Conservation (phyloP, 2,888 invertebrate species). For the Scaptomyza parva region DNA sequence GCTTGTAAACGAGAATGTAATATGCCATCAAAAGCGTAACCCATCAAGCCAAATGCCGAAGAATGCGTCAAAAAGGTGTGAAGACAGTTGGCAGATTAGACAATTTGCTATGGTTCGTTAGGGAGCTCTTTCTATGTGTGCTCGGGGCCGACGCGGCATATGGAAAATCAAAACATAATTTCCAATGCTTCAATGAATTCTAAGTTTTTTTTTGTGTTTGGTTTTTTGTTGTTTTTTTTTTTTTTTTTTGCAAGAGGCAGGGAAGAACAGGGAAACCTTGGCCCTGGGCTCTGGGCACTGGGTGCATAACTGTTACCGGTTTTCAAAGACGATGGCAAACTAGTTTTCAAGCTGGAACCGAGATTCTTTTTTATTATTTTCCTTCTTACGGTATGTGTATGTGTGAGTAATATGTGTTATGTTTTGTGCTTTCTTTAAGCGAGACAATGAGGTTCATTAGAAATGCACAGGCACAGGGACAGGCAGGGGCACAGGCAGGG, state of each 20-base stretch:
- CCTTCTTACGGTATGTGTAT: conserved; percentile 23
- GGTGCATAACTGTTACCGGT: conserved; percentile 64
- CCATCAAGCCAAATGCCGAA: conserved; percentile 35
- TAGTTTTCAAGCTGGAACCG: conserved; percentile 65
- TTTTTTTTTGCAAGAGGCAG: conserved; percentile 6
- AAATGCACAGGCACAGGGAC: conserved; percentile 59
- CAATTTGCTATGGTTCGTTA: conserved; percentile 77
- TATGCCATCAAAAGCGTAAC: conserved; percentile 17
- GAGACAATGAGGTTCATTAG: conserved; percentile 76
- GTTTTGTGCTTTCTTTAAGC: conserved; percentile 55
- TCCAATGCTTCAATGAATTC: conserved; percentile 64
- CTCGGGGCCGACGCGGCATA: conserved; percentile 36
- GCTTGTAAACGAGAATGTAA: conserved; percentile 63
- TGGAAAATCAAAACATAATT: conserved; percentile 77
- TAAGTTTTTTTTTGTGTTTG: neutral
- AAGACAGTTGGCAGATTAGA: conserved; percentile 70
- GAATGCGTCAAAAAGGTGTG: conserved; percentile 69
- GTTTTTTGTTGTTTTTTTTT: too few relatives aligned
- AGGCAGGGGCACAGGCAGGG: too few relatives aligned
- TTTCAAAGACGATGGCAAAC: conserved; percentile 65
- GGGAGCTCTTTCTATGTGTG: conserved; percentile 47
- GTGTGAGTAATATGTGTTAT: conserved; percentile 17
- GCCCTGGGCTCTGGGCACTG: conserved; percentile 16
- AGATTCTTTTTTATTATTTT: conserved; percentile 2
- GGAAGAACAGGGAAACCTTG: conserved; percentile 39